Base-by-base conservation (phyloP, 2,797 vertebrate species). In the Varecia variegata region DNA sequence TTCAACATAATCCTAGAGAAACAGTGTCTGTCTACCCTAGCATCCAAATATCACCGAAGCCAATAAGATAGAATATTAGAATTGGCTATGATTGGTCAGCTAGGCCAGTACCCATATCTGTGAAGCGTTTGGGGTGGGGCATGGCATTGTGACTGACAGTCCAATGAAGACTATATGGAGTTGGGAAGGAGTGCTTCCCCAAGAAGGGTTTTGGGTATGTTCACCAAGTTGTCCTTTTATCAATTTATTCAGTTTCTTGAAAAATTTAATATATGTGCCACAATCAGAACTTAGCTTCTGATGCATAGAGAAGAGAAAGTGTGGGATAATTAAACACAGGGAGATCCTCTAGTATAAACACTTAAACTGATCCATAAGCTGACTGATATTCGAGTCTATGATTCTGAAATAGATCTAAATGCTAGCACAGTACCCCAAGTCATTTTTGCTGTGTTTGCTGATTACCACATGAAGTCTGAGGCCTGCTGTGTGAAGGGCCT, bases 381-480 rank as follows among this genome's bases (percentile, higher is more conserved):
- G 56, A 43, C 21, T 32, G 27, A 35, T 88, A 60, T 30, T 25
- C 3, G 0, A 70, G 7, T 76, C 43, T 38, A 0, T 58, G 77
- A 85, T 82, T 60, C 35, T 77, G 18, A 76, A 76, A 45, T 71
- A 67, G n/a, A 87, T 62, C 60, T 96, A 56, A 88, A 40, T 96
- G 68, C 45, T 84, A n/a, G 32, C 32, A 52, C 9, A 58, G 25
- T 52, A 15, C 12, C 40, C 23, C 76, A 27, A 14, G 32, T 68
- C 11, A 27, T 73, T 90, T 93, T 89, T 88, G 23, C 40, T 54
- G 6, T 87, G 21, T 76, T 43, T 38, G n/a, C 25, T 45, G 32
- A 71, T 76, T 77, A 50, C 35, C 52, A 4, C 18, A 2, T 40
- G 71, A 43, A 80, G 40, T 58, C 93, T 79, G 54, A 71, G 50